Conservation (phyloP, 2,888 invertebrate species). For the Melanostoma scalare region DNA sequence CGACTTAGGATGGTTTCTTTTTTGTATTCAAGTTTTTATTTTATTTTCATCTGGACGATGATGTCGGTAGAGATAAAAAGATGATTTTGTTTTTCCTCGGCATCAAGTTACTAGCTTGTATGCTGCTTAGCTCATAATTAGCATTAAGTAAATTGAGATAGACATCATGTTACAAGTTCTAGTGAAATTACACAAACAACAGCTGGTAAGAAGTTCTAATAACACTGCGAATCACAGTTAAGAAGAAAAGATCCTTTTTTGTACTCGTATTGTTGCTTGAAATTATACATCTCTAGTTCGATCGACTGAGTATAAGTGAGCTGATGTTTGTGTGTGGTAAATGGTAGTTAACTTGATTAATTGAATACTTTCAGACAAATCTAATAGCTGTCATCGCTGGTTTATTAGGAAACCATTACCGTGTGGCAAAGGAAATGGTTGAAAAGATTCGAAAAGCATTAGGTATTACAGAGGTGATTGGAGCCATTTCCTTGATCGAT, state of each 20-base stretch:
- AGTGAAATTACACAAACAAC: not conserved
- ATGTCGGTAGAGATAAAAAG: constrained; percentile 20
- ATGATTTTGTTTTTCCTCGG: not conserved
- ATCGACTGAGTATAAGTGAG: no score
- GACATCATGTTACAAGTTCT: constrained; percentile 21
- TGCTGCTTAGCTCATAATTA: not conserved
- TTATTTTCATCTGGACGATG: not conserved
- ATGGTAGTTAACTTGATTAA: constrained; percentile 4
- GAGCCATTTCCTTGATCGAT: constrained; percentile 12
- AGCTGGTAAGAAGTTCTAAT: no score
- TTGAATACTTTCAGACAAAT: not conserved
- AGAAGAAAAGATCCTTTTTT: no score
- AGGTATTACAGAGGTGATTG: not conserved
- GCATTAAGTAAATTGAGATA: not conserved
- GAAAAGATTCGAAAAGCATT: not conserved
- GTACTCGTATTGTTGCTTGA: no score
- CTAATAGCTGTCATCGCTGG: constrained; percentile 32
- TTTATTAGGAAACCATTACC: constrained; percentile 29
- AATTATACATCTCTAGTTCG: no score
- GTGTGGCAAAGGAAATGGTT: not conserved
- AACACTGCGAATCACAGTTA: not conserved
- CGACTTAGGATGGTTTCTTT: constrained; percentile 14
- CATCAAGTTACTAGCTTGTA: constrained; percentile 15
- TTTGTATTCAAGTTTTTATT: not conserved
- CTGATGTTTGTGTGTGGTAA: not conserved